phyloP scores from a whole-genome alignment of 2,113 vertebrate genomes.

The Scophthalmus maximus region DNA sequence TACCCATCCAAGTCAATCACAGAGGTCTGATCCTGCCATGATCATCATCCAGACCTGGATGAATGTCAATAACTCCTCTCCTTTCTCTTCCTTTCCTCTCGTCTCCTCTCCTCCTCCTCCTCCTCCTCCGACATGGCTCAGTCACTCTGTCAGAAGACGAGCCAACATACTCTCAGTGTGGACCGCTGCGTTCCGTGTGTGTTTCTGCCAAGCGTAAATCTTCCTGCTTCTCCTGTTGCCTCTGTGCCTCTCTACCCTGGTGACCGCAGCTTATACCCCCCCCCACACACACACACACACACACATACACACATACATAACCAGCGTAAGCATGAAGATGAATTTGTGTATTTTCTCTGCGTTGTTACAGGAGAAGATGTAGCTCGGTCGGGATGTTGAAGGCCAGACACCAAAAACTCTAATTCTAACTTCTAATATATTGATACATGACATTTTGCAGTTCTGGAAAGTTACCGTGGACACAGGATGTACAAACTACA shows the following conservation, averaged over 20 bases:
- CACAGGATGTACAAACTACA: too few relatives aligned
- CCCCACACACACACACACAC: background rate
- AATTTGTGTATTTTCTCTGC: background rate
- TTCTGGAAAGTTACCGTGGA: too few relatives aligned
- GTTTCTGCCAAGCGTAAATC: conserved; percentile 64
- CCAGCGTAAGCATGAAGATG: background rate
- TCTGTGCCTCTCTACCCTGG: conserved; percentile 40
- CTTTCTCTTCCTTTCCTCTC: conserved; percentile 6
- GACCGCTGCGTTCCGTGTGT: conserved; percentile 62
- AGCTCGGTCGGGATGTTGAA: too few relatives aligned
- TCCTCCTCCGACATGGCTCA: conserved; percentile 49
- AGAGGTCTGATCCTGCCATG: conserved; percentile 57
- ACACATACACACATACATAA: background rate
- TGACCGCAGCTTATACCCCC: conserved; percentile 51
- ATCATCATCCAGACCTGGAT: conserved; percentile 64
- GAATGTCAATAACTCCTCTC: conserved; percentile 43
- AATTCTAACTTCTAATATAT: too few relatives aligned
- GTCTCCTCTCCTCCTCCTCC: background rate
- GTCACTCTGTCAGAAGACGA: conserved; percentile 65
- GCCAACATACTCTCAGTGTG: conserved; percentile 70
- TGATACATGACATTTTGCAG: too few relatives aligned
- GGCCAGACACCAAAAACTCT: too few relatives aligned
- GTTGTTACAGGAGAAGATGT: background rate
- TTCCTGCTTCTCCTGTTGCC: conserved; percentile 68
- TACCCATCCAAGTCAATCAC: conserved; percentile 52